A percentile compares a stretch with the other conserved stretches of the same genome.
Evolutionary conservation across 2,797 vertebrate species (phyloP).

Genomic region (Sternotherus odoratus): DNA sequence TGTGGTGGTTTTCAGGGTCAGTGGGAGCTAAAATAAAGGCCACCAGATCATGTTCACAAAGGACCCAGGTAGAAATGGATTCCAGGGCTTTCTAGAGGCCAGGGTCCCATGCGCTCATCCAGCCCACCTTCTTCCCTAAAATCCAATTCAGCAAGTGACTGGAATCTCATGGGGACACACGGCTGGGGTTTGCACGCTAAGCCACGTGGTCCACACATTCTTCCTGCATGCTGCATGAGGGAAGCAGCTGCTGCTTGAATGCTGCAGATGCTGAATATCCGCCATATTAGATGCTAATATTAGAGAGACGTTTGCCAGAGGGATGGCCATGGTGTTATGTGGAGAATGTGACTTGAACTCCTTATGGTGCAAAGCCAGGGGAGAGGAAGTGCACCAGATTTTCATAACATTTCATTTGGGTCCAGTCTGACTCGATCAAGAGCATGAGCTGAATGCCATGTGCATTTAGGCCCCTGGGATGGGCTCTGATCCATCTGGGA

Average conservation of each 20-base stretch:
- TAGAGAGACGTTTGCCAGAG: slow-evolving; percentile 31
- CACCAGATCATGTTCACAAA: background rate
- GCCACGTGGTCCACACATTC: background rate
- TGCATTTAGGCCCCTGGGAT: background rate
- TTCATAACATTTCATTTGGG: accelerated
- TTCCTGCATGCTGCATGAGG: background rate
- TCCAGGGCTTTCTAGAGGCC: accelerated
- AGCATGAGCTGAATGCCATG: background rate
- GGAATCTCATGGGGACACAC: slow-evolving; percentile 19
- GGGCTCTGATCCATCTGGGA: background rate
- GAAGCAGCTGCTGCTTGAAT: slow-evolving; percentile 52
- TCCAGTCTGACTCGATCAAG: background rate
- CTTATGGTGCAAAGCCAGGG: background rate
- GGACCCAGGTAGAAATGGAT: accelerated
- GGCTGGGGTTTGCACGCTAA: accelerated
- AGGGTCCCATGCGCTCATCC: background rate
- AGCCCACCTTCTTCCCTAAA: slow-evolving; percentile 1
- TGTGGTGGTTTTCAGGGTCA: background rate
- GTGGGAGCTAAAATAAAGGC: background rate
- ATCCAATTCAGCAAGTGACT: background rate
- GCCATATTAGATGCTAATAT: slow-evolving; percentile 65
- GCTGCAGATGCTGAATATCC: slow-evolving; percentile 31
- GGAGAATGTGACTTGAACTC: slow-evolving; percentile 14
- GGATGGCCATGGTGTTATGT: background rate
- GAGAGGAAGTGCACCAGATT: background rate